Conservation (phyloP, 2,888 invertebrate species). For the Hypsopygia costalis region DNA sequence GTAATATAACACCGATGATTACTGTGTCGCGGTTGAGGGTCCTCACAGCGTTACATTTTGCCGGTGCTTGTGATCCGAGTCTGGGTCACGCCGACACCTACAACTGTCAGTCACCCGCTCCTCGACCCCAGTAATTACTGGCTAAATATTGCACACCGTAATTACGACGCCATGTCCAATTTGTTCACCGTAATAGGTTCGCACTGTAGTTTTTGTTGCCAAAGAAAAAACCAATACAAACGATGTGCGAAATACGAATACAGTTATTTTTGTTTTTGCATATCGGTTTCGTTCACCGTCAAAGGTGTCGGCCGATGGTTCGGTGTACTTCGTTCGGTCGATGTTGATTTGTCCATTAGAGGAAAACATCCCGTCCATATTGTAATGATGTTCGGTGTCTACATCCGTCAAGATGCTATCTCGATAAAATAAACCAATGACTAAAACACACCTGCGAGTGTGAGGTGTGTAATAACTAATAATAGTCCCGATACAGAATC, state of each 20-base stretch:
- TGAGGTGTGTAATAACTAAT: constrained; percentile 28
- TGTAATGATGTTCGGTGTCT: constrained; percentile 63
- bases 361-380: constrained; percentile 57
- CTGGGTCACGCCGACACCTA: constrained; percentile 33
- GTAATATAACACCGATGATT: too few species aligned
- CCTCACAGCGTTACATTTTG: constrained; percentile 26
- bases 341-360: constrained; percentile 63
- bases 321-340: constrained; percentile 24
- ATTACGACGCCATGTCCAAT: constrained; percentile 64
- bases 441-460: constrained; percentile 59
- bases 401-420: constrained; percentile 75
- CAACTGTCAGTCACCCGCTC: constrained; percentile 41
- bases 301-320: constrained; percentile 41
- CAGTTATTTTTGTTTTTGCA: constrained; percentile 68
- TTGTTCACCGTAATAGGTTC: constrained; percentile 62
- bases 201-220: constrained; percentile 51
- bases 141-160: constrained; percentile 59
- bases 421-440: constrained; percentile 67
- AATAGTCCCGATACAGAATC: constrained; percentile 37
- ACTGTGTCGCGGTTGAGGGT: constrained; percentile 27
- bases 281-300: constrained; percentile 60
- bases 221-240: constrained; percentile 54
- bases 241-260: constrained; percentile 66
- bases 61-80: constrained; percentile 16
- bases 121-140: constrained; percentile 50